Evolutionary conservation across 2,888 invertebrate genomes (phyloP).

Genomic region (Mechanitis mazaeus): DNA sequence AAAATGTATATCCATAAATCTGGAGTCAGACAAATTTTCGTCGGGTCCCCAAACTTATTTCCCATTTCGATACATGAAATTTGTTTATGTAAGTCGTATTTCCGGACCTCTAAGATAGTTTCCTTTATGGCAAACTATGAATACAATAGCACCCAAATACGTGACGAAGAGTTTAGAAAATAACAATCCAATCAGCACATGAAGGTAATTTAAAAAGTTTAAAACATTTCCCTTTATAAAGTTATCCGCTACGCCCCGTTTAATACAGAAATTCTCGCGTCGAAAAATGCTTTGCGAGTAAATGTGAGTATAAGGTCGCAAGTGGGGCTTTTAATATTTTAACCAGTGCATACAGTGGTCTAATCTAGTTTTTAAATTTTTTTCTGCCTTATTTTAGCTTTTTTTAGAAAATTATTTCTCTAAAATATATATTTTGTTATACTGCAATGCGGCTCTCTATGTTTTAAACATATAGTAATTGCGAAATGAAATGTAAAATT

Average conservation of each 20-base stretch:
- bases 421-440: conserved; percentile 4
- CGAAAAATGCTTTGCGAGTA: conserved; percentile 21
- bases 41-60: too few relatives aligned
- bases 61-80: too few relatives aligned
- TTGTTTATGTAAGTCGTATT: too few relatives aligned
- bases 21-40: not conserved
- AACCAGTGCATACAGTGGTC: conserved; percentile 17
- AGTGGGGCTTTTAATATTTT: conserved; percentile 22
- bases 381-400: not conserved
- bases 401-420: conserved; percentile 7
- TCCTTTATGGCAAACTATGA: conserved; percentile 3
- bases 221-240: conserved; percentile 19
- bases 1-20: conserved; percentile 7
- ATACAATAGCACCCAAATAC: not conserved
- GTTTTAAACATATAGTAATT: not conserved
- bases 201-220: conserved; percentile 19
- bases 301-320: conserved; percentile 17
- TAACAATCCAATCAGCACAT: conserved; percentile 23
- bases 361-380: conserved; percentile 22
- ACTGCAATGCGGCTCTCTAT: not conserved
- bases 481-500: conserved; percentile 28
- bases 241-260: conserved; percentile 15
- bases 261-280: conserved; percentile 20
- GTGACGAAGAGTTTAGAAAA: conserved; percentile 8
- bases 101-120: not conserved